Evolutionary conservation across 2,888 invertebrate species (phyloP).

Genomic region (Pterostichus madidus): DNA sequence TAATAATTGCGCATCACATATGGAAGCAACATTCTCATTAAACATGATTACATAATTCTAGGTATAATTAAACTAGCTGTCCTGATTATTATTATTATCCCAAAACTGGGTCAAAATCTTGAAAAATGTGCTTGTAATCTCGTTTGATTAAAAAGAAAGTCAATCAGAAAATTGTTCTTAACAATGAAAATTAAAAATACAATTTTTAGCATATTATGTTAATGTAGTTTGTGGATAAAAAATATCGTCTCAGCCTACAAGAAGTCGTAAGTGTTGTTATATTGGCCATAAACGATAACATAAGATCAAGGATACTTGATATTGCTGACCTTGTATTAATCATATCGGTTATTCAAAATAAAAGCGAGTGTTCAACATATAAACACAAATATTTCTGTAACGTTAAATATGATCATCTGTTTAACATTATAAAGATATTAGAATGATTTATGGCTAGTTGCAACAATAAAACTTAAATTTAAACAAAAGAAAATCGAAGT

Average conservation of each 20-base stretch:
- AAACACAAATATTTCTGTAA: background rate
- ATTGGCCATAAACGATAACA: constrained; percentile 35
- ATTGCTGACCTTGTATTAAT: constrained; percentile 22
- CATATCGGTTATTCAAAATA: background rate
- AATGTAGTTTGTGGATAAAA: constrained; percentile 1
- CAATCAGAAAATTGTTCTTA: background rate
- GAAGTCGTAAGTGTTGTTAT: background rate
- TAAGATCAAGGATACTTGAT: constrained; percentile 35
- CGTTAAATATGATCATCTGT: background rate
- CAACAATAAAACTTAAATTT: too few species aligned
- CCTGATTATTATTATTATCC: background rate
- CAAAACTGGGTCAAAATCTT: constrained; percentile 28
- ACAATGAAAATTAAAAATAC: constrained; percentile 5
- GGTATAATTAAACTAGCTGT: background rate
- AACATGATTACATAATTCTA: too few species aligned
- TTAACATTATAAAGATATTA: background rate
- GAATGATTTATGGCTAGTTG: background rate
- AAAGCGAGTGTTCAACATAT: background rate
- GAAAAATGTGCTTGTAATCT: constrained; percentile 21
- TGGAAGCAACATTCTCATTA: too few species aligned
- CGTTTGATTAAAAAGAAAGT: constrained; percentile 38
- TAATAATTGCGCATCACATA: too few species aligned
- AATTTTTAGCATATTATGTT: background rate
- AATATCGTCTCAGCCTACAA: background rate
- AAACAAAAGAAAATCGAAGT: too few species aligned